A percentile compares a stretch with the other conserved stretches of the same genome.
These are phyloP conservation scores for Chaitophorus viminalis DNA, from an alignment of 2,888 invertebrate species.

Conservation along the genomic window DNA sequence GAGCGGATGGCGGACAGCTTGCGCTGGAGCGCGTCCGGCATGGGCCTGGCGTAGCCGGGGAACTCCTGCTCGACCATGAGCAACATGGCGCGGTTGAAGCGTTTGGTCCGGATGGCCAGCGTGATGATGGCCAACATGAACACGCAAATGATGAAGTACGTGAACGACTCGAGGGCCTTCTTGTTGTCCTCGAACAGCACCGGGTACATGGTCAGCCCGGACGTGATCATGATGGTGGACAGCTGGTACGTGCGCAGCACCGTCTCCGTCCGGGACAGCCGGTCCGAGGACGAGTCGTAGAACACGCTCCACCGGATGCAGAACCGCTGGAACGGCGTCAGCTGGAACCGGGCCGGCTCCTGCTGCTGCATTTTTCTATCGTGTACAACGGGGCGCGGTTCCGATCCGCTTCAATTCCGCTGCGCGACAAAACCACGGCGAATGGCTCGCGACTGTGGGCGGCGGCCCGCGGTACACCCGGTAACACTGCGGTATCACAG, in stretches of 20 bases:
- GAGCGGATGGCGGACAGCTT: neutral
- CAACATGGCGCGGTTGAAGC: slow-evolving; percentile 21
- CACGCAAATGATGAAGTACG: slow-evolving; percentile 32
- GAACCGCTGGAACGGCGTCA: slow-evolving; percentile 27
- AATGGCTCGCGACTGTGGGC: too few species aligned
- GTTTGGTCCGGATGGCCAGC: slow-evolving; percentile 43
- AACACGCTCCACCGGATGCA: slow-evolving; percentile 38
- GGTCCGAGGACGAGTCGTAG: slow-evolving; percentile 12
- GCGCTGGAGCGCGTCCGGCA: slow-evolving; percentile 13
- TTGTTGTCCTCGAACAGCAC: slow-evolving; percentile 36
- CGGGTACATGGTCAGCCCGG: slow-evolving; percentile 2
- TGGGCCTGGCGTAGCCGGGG: neutral
- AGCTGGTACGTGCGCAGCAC: neutral
- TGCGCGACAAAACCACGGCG: too few species aligned
- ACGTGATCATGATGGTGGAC: neutral
- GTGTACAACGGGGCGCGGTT: too few species aligned
- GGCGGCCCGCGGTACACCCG: too few species aligned
- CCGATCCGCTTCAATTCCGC: too few species aligned
- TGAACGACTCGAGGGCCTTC: slow-evolving; percentile 35
- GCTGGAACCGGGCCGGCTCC: neutral
- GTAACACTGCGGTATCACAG: too few species aligned
- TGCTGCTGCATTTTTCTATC: too few species aligned
- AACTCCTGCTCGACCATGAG: slow-evolving; percentile 25
- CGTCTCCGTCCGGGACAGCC: neutral
- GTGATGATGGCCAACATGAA: neutral